These are phyloP conservation scores for Sclerurus mexicanus DNA, from an alignment of 2,113 vertebrate genomes.

Conservation along the genomic window DNA sequence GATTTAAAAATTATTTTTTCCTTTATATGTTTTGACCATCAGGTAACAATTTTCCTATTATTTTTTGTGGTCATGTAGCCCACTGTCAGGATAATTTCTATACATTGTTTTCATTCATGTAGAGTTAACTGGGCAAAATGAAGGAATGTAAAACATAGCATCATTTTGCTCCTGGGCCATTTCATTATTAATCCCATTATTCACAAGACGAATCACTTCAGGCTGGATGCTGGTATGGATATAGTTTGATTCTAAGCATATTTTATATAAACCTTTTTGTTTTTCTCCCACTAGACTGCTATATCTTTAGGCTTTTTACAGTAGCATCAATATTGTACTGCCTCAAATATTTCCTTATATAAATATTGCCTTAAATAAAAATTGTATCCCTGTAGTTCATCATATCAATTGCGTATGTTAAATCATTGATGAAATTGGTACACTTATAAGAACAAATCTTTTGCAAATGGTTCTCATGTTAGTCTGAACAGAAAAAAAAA, in stretches of 20 bases:
- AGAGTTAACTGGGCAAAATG: background rate
- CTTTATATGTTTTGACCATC: background rate
- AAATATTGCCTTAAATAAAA: background rate
- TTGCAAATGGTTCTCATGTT: background rate
- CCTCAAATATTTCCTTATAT: background rate
- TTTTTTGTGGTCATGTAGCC: background rate
- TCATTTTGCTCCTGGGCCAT: background rate
- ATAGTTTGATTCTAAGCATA: background rate
- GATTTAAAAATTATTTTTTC: background rate
- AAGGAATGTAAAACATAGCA: background rate
- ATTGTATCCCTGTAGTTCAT: background rate
- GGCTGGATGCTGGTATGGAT: background rate
- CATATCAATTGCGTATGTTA: background rate
- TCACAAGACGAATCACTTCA: background rate
- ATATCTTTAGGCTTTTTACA: background rate
- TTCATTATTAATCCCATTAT: background rate
- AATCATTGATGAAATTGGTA: background rate
- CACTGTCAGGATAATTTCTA: background rate
- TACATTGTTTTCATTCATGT: background rate
- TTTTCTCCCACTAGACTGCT: background rate
- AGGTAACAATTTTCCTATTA: background rate
- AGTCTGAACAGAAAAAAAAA: background rate
- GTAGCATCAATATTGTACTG: background rate
- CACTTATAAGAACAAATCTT: background rate
- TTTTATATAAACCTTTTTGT: background rate